Evolutionary conservation across 2,888 invertebrate species (phyloP).

Genomic region (Yponomeuta plumbellus): DNA sequence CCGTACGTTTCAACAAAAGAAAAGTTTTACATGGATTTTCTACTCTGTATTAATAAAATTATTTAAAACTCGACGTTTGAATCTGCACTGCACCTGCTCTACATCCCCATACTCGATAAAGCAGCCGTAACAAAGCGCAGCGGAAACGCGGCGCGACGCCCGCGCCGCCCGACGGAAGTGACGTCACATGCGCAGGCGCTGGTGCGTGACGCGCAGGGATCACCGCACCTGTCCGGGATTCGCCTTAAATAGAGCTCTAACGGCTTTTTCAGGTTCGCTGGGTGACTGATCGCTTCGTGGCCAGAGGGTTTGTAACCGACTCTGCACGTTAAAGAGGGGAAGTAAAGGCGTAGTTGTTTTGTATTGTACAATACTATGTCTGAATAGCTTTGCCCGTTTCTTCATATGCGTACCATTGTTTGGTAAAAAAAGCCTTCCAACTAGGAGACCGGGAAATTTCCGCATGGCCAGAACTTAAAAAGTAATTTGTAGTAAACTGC

Average conservation of each 20-base stretch:
- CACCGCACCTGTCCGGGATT: conserved; percentile 17
- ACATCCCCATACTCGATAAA: neutral
- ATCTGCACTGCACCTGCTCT: neutral
- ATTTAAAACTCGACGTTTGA: neutral
- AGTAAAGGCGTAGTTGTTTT: neutral
- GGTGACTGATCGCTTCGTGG: neutral
- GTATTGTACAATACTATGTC: neutral
- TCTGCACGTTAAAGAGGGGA: neutral
- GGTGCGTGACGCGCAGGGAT: conserved; percentile 44
- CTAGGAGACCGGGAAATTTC: no score
- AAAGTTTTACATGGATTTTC: no score
- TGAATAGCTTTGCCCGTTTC: no score
- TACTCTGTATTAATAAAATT: no score
- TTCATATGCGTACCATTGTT: no score
- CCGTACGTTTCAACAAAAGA: no score
- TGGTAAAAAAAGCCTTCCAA: no score
- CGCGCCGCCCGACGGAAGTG: conserved; percentile 37
- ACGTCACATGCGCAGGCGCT: conserved; percentile 48
- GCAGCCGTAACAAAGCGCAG: conserved; percentile 26
- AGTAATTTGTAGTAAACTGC: no score
- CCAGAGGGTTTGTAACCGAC: neutral
- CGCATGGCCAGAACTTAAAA: no score
- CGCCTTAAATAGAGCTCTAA: conserved; percentile 13
- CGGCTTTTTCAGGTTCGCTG: conserved; percentile 12
- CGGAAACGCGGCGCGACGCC: conserved; percentile 36